A percentile compares a stretch with the other conserved stretches of the same genome.
These are phyloP conservation scores for Sphinx pinastri DNA, from an alignment of 2,888 invertebrate species.

Conservation along the genomic window DNA sequence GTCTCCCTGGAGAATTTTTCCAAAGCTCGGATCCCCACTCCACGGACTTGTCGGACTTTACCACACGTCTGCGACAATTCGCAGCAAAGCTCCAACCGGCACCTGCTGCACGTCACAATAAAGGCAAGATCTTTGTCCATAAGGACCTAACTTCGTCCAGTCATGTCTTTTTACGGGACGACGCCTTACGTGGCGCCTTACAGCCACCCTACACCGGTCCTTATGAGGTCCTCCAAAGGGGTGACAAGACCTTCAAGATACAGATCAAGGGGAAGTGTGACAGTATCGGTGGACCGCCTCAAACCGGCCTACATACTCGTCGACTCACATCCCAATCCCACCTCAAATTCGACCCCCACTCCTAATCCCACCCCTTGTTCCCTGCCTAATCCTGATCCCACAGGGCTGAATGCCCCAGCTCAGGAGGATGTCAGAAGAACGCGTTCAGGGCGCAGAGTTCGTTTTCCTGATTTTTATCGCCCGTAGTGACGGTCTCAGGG, in stretches of 20 bases:
- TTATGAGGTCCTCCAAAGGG: neutral
- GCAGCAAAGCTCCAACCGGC: neutral
- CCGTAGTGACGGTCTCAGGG: constrained; percentile 20
- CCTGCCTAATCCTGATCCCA: too few species aligned
- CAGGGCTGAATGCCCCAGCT: too few species aligned
- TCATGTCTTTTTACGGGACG: constrained; percentile 31
- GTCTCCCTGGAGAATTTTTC: constrained; percentile 30
- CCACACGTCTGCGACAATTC: neutral
- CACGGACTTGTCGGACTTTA: neutral
- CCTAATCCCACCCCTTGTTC: too few species aligned
- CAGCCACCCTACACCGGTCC: constrained; percentile 12
- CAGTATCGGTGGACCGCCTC: constrained; percentile 10
- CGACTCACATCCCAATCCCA: neutral
- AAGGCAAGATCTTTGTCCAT: constrained; percentile 25
- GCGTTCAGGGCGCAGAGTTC: constrained; percentile 11
- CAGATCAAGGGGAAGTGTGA: neutral
- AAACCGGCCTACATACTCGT: neutral
- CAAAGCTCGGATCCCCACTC: neutral
- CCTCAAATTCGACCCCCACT: too few species aligned
- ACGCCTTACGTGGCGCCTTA: constrained; percentile 1
- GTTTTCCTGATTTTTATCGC: constrained; percentile 11
- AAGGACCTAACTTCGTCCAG: constrained; percentile 26
- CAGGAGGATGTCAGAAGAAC: neutral
- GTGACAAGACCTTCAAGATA: constrained; percentile 1
- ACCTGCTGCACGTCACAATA: constrained; percentile 27